These are phyloP conservation scores for Plemyria rubiginata DNA, from an alignment of 2,888 invertebrate species.

Conservation along the genomic window DNA sequence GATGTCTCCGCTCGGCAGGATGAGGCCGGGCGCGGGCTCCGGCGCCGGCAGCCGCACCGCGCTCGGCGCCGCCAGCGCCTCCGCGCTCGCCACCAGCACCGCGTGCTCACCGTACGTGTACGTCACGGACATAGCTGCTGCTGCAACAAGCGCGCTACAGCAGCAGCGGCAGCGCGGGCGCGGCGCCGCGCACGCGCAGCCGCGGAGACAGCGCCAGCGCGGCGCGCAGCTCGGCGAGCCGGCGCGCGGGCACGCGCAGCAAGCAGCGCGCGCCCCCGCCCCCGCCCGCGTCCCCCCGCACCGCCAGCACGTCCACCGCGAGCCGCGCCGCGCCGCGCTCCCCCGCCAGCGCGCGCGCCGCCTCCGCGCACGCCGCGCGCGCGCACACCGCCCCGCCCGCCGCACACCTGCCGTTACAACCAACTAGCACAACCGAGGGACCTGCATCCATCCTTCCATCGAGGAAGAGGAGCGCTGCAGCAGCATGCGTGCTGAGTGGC, in stretches of 20 bases:
- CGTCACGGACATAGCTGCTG: not conserved
- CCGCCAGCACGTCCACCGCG: conserved; percentile 35
- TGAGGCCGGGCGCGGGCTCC: conserved; percentile 91
- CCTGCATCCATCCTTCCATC: no score
- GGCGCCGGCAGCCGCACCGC: conserved; percentile 88
- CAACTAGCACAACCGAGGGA: no score
- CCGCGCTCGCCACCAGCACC: conserved; percentile 92
- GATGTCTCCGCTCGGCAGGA: conserved; percentile 93
- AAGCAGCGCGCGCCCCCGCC: conserved; percentile 53
- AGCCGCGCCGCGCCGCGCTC: conserved; percentile 43
- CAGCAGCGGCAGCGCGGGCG: conserved; percentile 7
- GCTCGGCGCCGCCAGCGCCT: conserved; percentile 91
- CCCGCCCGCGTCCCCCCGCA: conserved; percentile 43
- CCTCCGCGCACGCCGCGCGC: conserved; percentile 42
- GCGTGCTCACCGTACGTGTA: conserved; percentile 84
- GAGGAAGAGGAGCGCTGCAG: no score
- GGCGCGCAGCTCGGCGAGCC: conserved; percentile 24
- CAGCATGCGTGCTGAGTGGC: no score
- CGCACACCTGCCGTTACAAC: no score
- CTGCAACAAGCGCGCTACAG: conserved; percentile 3
- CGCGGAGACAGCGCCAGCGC: conserved; percentile 31
- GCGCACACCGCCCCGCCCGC: conserved; percentile 24
- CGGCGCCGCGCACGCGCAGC: conserved; percentile 14
- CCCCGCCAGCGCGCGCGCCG: conserved; percentile 47
- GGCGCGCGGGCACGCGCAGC: conserved; percentile 40